Percentiles rank a stretch among this genome's conserved stretches.
These are phyloP conservation scores for Merluccius polli DNA, from an alignment of 2,797 vertebrate genomes.

Conservation along the genomic window DNA sequence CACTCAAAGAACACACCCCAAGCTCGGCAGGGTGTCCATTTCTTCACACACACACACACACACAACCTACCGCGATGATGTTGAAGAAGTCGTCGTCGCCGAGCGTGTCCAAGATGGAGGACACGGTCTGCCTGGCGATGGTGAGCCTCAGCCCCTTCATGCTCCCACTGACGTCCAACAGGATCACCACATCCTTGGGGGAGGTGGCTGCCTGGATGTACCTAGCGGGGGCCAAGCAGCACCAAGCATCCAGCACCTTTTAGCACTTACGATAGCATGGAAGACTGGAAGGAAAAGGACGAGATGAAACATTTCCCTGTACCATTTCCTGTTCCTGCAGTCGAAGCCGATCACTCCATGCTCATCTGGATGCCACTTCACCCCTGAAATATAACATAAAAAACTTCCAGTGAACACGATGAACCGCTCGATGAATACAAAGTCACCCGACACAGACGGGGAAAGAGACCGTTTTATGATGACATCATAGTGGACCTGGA, in stretches of 20 bases:
- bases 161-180: slow-evolving; percentile 95
- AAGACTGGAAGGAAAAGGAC: not conserved
- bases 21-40: no score
- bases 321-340: slow-evolving; percentile 91
- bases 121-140: slow-evolving; percentile 94
- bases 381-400: slow-evolving; percentile 62
- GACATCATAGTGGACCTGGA: no score
- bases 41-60: not conserved
- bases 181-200: slow-evolving; percentile 94
- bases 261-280: slow-evolving; percentile 66
- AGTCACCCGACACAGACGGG: not conserved
- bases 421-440: not conserved
- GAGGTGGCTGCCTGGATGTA: slow-evolving; percentile 98
- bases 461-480: not conserved
- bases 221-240: slow-evolving; percentile 94
- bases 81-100: slow-evolving; percentile 99
- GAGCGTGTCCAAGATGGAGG: slow-evolving; percentile 96
- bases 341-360: slow-evolving; percentile 89
- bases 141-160: slow-evolving; percentile 97
- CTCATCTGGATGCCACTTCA: slow-evolving; percentile 89
- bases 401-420: not conserved
- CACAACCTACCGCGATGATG: slow-evolving; percentile 81
- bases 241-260: no score
- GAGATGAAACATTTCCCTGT: no score
- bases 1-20: no score